A percentile compares a stretch with the other conserved stretches of the same genome.
Conservation (phyloP, 2,113 vertebrate species). For the Urocitellus parryii region DNA sequence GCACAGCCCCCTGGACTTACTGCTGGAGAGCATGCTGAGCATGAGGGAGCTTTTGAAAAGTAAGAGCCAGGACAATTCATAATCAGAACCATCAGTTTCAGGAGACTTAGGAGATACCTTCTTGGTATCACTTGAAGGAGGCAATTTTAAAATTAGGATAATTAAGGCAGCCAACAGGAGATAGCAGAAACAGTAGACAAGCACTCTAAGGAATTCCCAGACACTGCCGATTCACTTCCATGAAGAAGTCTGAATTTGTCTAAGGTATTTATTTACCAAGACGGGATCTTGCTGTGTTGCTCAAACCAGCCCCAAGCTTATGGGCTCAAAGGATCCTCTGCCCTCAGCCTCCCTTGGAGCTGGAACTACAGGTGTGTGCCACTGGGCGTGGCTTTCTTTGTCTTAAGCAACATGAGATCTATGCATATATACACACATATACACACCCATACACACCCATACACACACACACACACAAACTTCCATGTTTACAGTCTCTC, state of each 20-base stretch:
- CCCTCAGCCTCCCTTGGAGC: background rate
- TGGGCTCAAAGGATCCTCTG: background rate
- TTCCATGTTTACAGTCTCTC: background rate
- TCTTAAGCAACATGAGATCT: background rate
- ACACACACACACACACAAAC: background rate
- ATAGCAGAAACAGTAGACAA: background rate
- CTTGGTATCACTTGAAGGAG: background rate
- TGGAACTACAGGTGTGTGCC: background rate
- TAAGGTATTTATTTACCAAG: background rate
- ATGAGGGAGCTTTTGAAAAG: background rate
- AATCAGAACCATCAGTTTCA: background rate
- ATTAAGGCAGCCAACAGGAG: background rate
- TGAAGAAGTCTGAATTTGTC: background rate
- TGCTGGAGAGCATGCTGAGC: background rate
- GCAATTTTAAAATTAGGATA: conserved; percentile 15
- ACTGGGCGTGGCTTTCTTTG: too few species aligned
- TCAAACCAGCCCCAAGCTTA: background rate
- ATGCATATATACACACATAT: too few species aligned
- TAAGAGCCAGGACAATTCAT: background rate
- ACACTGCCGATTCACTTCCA: background rate
- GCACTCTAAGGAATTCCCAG: background rate
- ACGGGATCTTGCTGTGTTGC: background rate
- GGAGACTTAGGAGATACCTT: background rate
- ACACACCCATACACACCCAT: background rate
- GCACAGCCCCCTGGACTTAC: background rate